Base-by-base conservation (phyloP, 2,888 invertebrate species). In the Stegana nigrithorax region DNA sequence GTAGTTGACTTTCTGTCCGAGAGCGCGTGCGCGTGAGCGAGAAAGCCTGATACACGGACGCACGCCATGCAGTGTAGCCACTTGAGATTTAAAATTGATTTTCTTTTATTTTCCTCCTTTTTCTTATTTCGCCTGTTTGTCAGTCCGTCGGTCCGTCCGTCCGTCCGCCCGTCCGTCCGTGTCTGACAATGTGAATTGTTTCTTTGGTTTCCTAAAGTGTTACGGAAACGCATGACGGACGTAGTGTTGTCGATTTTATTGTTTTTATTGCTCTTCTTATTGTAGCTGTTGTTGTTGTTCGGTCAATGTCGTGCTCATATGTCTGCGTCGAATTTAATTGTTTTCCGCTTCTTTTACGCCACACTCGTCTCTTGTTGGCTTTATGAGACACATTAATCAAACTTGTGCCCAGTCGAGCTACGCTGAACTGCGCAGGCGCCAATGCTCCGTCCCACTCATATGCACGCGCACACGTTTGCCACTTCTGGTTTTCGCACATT, bases 301-400 rank as follows among this genome's bases (percentile, higher is more conserved):
- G n/a, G n/a, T n/a, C n/a, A n/a, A n/a, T n/a, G n/a, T n/a, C n/a
- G n/a, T 39, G n/a, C 32, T 14, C 29, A 27, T 19, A 19, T 23
- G 29, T 19, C 21, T 50, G 42, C 53, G 27, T 64, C 57, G 58
- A 53, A 42, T 51, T 64, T 53, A 61, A 64, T 58, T 58, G 60
- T 57, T 42, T 60, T 45, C 45, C 25, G 8, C 10, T 53, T 27
- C 29, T n/a, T n/a, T n/a, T n/a, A n/a, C 29, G 29, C 42, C 17
- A 17, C 42, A 42, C 42, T 8, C 42, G n/a, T n/a, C 42, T 42
- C 17, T 42, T 42, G 42, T 42, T 42, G 8, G 42, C 14, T 32
- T 32, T n/a, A n/a, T 32, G 32, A 2, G 32, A n/a, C 32, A 32
- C 42, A 12, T 42, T 42, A 5, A n/a, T 7, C 14, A n/a, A n/a